Evolutionary conservation across 2,113 vertebrate species (phyloP).

Genomic region (Alces alces): DNA sequence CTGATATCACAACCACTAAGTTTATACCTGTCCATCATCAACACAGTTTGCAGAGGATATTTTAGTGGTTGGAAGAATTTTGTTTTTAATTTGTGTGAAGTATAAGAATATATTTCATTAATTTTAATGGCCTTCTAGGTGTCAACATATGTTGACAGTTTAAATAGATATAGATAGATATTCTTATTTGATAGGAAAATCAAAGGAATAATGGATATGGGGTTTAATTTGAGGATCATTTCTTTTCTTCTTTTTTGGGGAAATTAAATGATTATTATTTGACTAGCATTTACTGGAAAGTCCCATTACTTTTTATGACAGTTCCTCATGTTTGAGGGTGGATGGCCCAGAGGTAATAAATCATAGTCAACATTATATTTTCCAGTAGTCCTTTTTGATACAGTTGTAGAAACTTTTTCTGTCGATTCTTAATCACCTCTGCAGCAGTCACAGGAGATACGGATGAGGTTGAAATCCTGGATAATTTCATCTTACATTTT

Average conservation of each 20-base stretch:
- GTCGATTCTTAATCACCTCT: not conserved
- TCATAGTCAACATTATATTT: not conserved
- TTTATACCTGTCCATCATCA: fast-evolving
- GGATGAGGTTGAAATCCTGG: not conserved
- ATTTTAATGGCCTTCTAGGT: not conserved
- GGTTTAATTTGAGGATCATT: not conserved
- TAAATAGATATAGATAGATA: not conserved
- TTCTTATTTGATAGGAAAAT: not conserved
- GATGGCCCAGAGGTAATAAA: not conserved
- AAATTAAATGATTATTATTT: not conserved
- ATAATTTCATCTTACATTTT: not conserved
- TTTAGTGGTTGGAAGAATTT: not conserved
- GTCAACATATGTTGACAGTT: not conserved
- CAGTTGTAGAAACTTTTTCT: not conserved
- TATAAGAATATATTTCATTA: not conserved
- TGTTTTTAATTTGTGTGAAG: not conserved
- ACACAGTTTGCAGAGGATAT: fast-evolving
- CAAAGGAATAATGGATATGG: not conserved
- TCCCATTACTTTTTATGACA: not conserved
- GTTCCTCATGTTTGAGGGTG: not conserved
- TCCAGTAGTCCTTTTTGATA: not conserved
- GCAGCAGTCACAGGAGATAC: not conserved
- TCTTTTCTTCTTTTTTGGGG: not conserved
- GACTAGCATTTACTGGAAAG: not conserved
- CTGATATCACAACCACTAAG: fast-evolving